Conservation (phyloP, 2,888 invertebrate genomes). For the Metalampra italica region DNA sequence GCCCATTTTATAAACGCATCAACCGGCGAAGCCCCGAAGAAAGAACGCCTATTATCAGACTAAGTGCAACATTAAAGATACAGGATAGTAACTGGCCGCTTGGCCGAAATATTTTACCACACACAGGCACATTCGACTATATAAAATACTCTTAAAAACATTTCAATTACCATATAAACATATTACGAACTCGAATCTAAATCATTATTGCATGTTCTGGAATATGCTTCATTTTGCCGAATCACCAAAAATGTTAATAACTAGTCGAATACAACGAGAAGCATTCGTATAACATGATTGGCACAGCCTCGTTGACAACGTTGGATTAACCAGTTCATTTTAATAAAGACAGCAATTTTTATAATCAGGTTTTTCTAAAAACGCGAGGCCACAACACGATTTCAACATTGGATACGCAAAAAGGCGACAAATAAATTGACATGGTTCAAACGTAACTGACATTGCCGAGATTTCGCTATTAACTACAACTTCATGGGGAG, state of each 20-base stretch:
- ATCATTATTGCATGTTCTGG: conserved; percentile 20
- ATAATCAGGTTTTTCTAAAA: conserved; percentile 21
- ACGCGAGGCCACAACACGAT: conserved; percentile 29
- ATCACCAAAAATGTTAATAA: conserved; percentile 44
- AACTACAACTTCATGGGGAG: neutral
- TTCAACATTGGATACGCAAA: conserved; percentile 32
- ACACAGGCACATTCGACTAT: conserved; percentile 48
- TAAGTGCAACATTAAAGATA: no score
- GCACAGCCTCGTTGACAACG: conserved; percentile 16
- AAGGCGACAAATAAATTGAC: conserved; percentile 25
- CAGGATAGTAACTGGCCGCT: neutral
- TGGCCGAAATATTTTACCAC: conserved; percentile 1
- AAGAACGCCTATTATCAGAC: no score
- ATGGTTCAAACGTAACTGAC: conserved; percentile 18
- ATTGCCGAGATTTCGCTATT: conserved; percentile 13
- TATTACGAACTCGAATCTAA: conserved; percentile 27
- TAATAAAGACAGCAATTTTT: conserved; percentile 28
- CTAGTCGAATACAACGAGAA: conserved; percentile 10
- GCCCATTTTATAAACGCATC: no score
- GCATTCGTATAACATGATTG: conserved; percentile 13
- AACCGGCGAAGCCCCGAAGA: no score
- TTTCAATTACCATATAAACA: conserved; percentile 21
- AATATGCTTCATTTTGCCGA: conserved; percentile 53
- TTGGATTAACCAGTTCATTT: conserved; percentile 22
- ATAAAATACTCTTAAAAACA: conserved; percentile 23